phyloP scores from a whole-genome alignment of 2,113 vertebrate genomes.

The Centropristis striata region DNA sequence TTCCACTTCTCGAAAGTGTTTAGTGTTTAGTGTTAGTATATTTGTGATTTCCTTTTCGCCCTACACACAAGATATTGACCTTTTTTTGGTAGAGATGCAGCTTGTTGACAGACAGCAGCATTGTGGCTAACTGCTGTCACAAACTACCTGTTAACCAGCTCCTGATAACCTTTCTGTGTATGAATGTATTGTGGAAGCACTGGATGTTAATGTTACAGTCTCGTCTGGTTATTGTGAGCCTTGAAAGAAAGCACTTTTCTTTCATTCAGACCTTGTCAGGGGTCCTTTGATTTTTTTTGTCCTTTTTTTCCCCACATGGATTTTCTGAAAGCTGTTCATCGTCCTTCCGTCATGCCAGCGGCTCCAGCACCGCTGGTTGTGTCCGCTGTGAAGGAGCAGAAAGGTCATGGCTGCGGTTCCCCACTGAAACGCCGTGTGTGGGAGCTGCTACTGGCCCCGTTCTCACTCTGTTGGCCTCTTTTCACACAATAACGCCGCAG shows the following conservation, averaged over 20 bases:
- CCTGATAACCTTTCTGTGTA: background rate
- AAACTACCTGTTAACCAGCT: background rate
- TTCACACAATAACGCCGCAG: slow-evolving; percentile 43
- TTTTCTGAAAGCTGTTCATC: slow-evolving; percentile 57
- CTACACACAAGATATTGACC: no score
- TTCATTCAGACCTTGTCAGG: slow-evolving; percentile 30
- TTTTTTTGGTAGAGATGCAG: no score
- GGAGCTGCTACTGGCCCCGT: slow-evolving; percentile 18
- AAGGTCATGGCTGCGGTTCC: slow-evolving; percentile 59
- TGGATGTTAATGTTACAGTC: background rate
- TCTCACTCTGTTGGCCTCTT: slow-evolving; percentile 46
- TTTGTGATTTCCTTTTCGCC: no score
- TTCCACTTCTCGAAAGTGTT: no score
- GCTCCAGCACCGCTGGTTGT: slow-evolving; percentile 5
- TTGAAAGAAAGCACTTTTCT: slow-evolving; percentile 24
- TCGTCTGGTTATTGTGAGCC: background rate
- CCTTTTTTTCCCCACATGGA: slow-evolving; percentile 30
- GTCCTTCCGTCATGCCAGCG: slow-evolving; percentile 20
- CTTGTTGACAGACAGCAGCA: no score
- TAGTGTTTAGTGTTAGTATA: no score
- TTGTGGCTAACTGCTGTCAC: no score
- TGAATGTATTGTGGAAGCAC: background rate
- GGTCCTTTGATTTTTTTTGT: slow-evolving; percentile 53
- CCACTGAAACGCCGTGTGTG: slow-evolving; percentile 61
- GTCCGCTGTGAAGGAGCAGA: slow-evolving; percentile 34